Evolutionary conservation across 2,797 vertebrate genomes (phyloP), one percentile per base, ranked within the genome.

Genomic region (Spatula versicolor): DNA sequence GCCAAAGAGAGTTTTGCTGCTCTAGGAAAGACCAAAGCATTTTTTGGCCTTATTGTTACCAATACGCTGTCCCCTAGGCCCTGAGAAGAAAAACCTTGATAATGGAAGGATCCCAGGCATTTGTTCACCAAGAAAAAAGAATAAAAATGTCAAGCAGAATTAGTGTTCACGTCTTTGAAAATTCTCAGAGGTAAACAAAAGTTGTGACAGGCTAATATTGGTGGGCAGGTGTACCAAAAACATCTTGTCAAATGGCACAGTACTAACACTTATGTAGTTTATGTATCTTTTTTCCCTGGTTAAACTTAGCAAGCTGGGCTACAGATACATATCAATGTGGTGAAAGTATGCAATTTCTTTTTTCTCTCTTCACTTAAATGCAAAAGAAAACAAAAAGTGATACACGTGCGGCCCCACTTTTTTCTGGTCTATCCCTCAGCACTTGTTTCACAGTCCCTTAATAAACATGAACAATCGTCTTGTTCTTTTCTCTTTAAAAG

Each of bases 381-480:
- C 28, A 54, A 50, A 84, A 92, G 35, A 73, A 76, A 56, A 41
- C 21, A 56, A 76, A 72, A 16, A 86, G 43, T 15, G 37, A 59
- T 35, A 67, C 11, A 58, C 8, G 4, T 9, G 14, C 88, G 13
- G 17, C 37, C 30, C 19, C 25, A 60, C 41, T 78, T 46, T 69
- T 37, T 13, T 7, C 16, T 74, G 48, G 54, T 71, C 45, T 91
- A 5, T 80, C 66, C 43, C 67, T 79, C 48, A 63, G n/a, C 63
- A 64, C 95, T 96, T 97, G 94, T 92, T 93, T 89, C 94, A 93
- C 94, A 92, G 50, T 88, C 68, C 56, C 31, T 88, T 93, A 95
- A 96, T 71, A 97, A 97, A 95, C 67, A 96, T 31, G 64, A 88
- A 79, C 73, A 97, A 96, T 92, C 95, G 58, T 43, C 56, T 95